Percentiles rank a stretch among this genome's conserved stretches.
Conservation (phyloP, 2,888 invertebrate genomes). For the Agonopterix heracliana region DNA sequence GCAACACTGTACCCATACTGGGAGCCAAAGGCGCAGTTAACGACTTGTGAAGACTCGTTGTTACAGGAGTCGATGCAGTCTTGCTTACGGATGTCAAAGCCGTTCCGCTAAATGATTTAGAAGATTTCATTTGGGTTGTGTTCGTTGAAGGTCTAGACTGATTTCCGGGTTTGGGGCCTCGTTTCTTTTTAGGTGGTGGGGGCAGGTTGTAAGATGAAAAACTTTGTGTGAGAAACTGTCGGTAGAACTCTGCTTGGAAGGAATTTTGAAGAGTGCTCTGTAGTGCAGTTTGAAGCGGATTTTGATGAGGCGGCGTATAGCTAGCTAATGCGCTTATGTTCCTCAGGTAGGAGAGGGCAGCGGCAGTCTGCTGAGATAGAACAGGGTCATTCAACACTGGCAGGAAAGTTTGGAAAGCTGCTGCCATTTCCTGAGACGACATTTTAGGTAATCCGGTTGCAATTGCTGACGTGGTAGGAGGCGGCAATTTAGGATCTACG, state of each 20-base stretch:
- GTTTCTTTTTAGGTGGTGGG: constrained; percentile 57
- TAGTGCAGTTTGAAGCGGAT: constrained; percentile 42
- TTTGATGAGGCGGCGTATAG: constrained; percentile 48
- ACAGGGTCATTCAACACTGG: constrained; percentile 56
- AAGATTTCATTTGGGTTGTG: constrained; percentile 24
- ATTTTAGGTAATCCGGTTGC: constrained; percentile 43
- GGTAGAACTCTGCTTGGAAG: constrained; percentile 64
- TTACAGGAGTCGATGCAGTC: constrained; percentile 30
- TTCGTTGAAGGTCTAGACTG: constrained; percentile 13
- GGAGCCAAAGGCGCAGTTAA: constrained; percentile 38
- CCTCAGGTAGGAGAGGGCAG: constrained; percentile 53
- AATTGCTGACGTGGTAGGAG: constrained; percentile 18
- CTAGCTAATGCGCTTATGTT: constrained; percentile 53
- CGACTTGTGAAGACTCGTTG: constrained; percentile 34
- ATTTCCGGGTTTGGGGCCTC: constrained; percentile 43
- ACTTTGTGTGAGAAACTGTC: constrained; percentile 52
- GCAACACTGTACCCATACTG: constrained; percentile 59
- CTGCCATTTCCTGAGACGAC: constrained; percentile 52
- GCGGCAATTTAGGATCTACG: constrained; percentile 13
- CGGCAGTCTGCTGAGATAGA: constrained; percentile 54
- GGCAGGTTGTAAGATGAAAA: constrained; percentile 45
- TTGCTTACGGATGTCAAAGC: constrained; percentile 27
- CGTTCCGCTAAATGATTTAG: constrained; percentile 31
- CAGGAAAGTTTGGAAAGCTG: constrained; percentile 56
- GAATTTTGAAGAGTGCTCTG: constrained; percentile 48